Conservation (phyloP, 2,888 invertebrate genomes). For the Lepidonotus clava region DNA sequence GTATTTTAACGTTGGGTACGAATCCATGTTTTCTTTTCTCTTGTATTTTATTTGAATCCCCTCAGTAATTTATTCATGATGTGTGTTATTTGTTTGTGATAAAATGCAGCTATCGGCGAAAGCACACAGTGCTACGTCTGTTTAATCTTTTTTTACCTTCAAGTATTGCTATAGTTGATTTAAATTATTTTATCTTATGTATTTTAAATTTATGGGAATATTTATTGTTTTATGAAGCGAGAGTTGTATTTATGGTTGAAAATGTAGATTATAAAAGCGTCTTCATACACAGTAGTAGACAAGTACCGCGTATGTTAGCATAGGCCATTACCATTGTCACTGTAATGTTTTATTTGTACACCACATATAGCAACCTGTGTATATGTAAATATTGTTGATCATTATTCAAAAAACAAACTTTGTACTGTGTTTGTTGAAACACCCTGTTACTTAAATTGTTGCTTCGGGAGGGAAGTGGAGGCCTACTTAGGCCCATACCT, state of each 20-base stretch:
- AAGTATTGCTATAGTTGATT: not conserved
- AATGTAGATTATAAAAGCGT: no score
- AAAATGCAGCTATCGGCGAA: not conserved
- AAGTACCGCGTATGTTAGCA: not conserved
- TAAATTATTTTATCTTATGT: not conserved
- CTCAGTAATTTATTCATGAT: no score
- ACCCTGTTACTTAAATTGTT: not conserved
- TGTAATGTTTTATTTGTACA: not conserved
- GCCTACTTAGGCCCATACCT: not conserved
- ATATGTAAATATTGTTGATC: not conserved
- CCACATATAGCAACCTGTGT: not conserved
- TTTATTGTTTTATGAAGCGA: no score
- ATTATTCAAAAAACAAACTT: not conserved
- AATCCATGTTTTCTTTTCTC: not conserved
- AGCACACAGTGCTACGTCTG: not conserved
- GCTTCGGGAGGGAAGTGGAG: not conserved
- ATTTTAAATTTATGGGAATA: not conserved
- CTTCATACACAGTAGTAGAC: not conserved
- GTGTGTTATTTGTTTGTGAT: not conserved
- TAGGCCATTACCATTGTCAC: not conserved
- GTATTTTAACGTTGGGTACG: not conserved
- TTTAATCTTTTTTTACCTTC: not conserved
- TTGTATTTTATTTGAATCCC: not conserved
- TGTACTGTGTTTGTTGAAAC: not conserved
- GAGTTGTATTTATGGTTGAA: no score